Evolutionary conservation across 2,113 vertebrate genomes (phyloP), one percentile per base, ranked within the genome.

Genomic region (Pipa parva): DNA sequence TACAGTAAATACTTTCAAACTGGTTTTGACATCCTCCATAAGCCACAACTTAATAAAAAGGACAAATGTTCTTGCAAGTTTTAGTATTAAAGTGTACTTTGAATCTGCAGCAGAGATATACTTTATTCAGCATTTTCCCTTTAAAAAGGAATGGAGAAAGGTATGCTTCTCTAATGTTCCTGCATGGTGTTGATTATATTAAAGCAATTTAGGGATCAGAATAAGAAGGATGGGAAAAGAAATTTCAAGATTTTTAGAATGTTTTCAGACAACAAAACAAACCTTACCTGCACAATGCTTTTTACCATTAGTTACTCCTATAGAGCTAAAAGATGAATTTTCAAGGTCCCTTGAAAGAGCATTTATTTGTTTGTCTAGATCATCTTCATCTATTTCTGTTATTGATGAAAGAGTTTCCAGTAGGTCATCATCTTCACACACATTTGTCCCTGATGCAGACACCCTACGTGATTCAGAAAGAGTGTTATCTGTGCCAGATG

Each of bases 301-400:
- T 18, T 78, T 74, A 77, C 75, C 77, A 68, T 76, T 78, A 36
- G 57, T 36, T 64, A 55, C 77, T 76, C 57, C 72, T 80, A 82
- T 66, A 70, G 73, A 72, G 74, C 56, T 72, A 73, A 70, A 63
- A 37, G 68, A 37, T 69, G 76, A 65, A 45, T 48, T 70, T 64
- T 72, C 76, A 74, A 70, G 25, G 64, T 60, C 59, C 20, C 31
- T 56, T 33, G 76, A 54, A 21, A 24, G 56, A 46, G 12, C 71
- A 65, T 50, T 63, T 36, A 27, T 75, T 63, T 69, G 77, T 55
- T 71, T 9, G 71, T 77, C 78, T 70, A 75, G 72, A 11, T 84
- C 77, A 67, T 76, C 77, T 31, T 80, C 78, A 74, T 91, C 87
- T n/a, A n/a, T n/a, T 65, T 92, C 89, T n/a, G 79, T 57, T 3